A percentile compares a stretch with the other conserved stretches of the same genome.
Conservation (phyloP, 2,797 vertebrate genomes). For the Dromococcyx pavoninus region DNA sequence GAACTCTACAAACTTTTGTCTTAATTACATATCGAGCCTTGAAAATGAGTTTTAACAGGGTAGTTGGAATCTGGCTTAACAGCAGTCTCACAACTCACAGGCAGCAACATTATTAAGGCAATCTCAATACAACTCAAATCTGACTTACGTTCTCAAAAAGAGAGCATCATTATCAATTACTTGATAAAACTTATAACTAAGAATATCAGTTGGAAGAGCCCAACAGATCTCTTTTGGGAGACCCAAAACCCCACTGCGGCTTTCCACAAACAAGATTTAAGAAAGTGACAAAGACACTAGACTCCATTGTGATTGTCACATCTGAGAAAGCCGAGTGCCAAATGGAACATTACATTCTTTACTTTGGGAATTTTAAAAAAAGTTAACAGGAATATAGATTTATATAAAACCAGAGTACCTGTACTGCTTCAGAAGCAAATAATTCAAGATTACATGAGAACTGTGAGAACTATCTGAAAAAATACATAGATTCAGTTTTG, state of each 20-base stretch:
- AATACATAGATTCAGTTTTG: background rate
- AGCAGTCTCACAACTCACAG: background rate
- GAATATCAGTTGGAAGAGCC: background rate
- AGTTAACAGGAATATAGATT: background rate
- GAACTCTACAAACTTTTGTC: background rate
- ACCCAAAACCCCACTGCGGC: background rate
- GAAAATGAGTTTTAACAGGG: background rate
- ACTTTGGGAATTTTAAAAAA: background rate
- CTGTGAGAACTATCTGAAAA: background rate
- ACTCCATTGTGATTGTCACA: background rate
- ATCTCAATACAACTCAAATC: background rate
- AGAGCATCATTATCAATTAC: background rate
- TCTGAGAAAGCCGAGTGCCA: background rate
- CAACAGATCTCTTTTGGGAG: background rate
- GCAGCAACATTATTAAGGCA: background rate
- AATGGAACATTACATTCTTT: background rate
- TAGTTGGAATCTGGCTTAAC: background rate
- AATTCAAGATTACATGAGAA: background rate
- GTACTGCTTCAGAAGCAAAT: background rate
- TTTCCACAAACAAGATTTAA: background rate
- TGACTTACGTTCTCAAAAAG: fast-evolving
- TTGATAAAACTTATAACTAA: background rate
- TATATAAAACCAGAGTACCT: background rate
- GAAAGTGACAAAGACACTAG: background rate
- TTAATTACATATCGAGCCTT: background rate